phyloP scores from a whole-genome alignment of 2,797 vertebrate genomes.

The Mycteria americana region DNA sequence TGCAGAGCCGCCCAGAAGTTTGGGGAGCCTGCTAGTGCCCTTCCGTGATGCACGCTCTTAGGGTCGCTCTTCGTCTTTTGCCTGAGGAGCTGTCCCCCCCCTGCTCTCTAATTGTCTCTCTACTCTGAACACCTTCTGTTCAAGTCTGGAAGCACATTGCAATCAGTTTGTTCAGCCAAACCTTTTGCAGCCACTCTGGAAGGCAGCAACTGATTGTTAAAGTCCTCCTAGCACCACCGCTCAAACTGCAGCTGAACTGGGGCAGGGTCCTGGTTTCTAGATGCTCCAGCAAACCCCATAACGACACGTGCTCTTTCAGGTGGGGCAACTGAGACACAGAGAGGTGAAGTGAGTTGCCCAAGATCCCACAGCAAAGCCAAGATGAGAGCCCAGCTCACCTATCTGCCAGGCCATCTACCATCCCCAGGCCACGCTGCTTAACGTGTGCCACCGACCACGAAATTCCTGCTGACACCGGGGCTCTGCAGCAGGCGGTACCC shows the following conservation, averaged over 20 bases:
- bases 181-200: neutral
- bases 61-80: neutral
- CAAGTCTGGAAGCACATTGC: neutral
- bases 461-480: neutral
- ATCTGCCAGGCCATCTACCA: neutral
- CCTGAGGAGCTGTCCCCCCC: neutral
- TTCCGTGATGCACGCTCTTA: neutral
- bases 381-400: neutral
- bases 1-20: neutral
- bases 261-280: neutral
- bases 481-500: neutral
- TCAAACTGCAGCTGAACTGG: neutral
- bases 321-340: conserved; percentile 45
- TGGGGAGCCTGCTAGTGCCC: neutral
- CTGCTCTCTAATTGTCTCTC: neutral
- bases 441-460: accelerated
- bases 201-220: neutral
- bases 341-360: conserved; percentile 5
- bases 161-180: neutral
- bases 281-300: neutral
- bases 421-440: neutral
- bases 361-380: conserved; percentile 43
- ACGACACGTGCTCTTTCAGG: neutral
- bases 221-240: neutral
- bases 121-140: neutral